A percentile compares a stretch with the other conserved stretches of the same genome.
Conservation (phyloP, 2,113 vertebrate species). For the Corydoras sp. region DNA sequence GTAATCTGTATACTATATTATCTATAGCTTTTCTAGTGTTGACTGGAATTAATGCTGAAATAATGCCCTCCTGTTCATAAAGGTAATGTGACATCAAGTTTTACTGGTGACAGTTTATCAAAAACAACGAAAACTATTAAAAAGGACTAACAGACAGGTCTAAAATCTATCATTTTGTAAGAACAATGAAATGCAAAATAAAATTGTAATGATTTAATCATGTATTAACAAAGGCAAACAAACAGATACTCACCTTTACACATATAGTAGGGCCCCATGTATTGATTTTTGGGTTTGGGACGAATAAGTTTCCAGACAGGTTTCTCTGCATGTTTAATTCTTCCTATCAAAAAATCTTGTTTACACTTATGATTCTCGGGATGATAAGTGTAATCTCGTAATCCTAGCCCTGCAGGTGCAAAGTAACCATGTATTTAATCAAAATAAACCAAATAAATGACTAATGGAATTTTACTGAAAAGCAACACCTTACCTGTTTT, state of each 20-base stretch:
- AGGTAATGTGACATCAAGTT: too few species aligned
- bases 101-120: too few species aligned
- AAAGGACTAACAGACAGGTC: too few species aligned
- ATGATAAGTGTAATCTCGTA: slow-evolving; percentile 78
- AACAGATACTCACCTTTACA: slow-evolving; percentile 84
- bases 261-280: slow-evolving; percentile 95
- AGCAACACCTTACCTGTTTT: slow-evolving; percentile 76
- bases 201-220: too few species aligned
- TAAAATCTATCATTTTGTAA: too few species aligned
- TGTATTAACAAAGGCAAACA: too few species aligned
- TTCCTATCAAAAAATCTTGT: slow-evolving; percentile 89
- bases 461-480: background rate
- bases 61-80: too few species aligned
- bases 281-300: slow-evolving; percentile 91
- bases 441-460: background rate
- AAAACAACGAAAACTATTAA: too few species aligned
- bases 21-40: too few species aligned
- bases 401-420: slow-evolving; percentile 70
- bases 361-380: slow-evolving; percentile 90
- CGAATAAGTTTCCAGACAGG: slow-evolving; percentile 91
- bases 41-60: too few species aligned
- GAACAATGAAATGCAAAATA: too few species aligned
- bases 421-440: slow-evolving; percentile 9
- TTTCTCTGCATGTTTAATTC: slow-evolving; percentile 78
- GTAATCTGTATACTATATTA: too few species aligned